Conservation (phyloP, 2,888 invertebrate species). For the Leuctra nigra region DNA sequence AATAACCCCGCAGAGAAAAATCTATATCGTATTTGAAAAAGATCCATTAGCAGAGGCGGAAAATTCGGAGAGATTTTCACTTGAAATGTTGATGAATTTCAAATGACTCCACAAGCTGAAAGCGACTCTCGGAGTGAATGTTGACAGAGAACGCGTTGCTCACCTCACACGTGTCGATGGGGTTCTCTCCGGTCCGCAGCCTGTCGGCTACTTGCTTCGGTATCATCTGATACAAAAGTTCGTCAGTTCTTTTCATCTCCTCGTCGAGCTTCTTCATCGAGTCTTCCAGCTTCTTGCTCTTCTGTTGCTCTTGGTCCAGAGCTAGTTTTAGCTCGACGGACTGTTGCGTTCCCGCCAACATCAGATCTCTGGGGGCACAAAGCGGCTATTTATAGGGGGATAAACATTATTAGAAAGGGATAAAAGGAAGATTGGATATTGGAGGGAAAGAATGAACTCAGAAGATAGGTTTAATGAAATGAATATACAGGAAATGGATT, state of each 20-base stretch:
- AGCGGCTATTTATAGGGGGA: too few relatives aligned
- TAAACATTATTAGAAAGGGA: too few relatives aligned
- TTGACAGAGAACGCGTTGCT: constrained; percentile 19
- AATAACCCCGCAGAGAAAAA: too few relatives aligned
- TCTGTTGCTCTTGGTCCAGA: constrained; percentile 92
- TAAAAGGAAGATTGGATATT: too few relatives aligned
- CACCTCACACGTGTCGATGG: constrained; percentile 96
- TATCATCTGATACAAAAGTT: constrained; percentile 96
- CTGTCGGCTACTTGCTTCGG: constrained; percentile 96
- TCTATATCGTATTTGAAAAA: too few relatives aligned
- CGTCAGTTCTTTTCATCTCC: constrained; percentile 94
- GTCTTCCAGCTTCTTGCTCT: constrained; percentile 92
- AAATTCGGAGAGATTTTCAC: too few relatives aligned
- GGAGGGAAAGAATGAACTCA: too few relatives aligned
- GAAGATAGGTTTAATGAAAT: too few relatives aligned
- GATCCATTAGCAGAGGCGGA: too few relatives aligned
- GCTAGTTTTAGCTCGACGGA: constrained; percentile 94
- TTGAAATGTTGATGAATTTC: too few relatives aligned
- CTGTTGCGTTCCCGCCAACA: constrained; percentile 95
- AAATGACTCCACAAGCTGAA: too few relatives aligned
- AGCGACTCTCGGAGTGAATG: background rate
- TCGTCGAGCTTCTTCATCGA: constrained; percentile 93
- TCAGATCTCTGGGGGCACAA: constrained; percentile 76
- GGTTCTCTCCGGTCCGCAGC: constrained; percentile 87
- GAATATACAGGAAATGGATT: too few relatives aligned